A percentile compares a stretch with the other conserved stretches of the same genome.
These are phyloP conservation scores for Melanostoma scalare DNA, from an alignment of 2,888 invertebrate genomes.

Conservation along the genomic window DNA sequence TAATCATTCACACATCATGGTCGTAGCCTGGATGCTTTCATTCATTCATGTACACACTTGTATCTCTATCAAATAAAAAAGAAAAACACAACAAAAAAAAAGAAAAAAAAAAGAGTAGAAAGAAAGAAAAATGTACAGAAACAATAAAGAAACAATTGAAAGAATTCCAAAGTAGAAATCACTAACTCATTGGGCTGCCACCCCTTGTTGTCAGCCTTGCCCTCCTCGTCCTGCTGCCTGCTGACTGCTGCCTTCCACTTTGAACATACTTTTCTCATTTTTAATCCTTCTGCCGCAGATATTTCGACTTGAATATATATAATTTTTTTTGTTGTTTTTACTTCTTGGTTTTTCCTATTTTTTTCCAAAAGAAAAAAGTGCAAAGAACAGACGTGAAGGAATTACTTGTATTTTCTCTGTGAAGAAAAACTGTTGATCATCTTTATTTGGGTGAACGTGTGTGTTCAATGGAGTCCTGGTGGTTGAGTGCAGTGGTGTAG, in stretches of 20 bases:
- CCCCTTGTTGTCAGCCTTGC: slow-evolving; percentile 3
- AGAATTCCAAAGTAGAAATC: slow-evolving; percentile 65
- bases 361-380: slow-evolving; percentile 19
- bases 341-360: not conserved
- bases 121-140: slow-evolving; percentile 32
- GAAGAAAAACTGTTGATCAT: slow-evolving; percentile 66
- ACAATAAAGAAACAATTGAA: slow-evolving; percentile 70
- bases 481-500: slow-evolving; percentile 27
- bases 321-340: not conserved
- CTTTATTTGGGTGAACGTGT: slow-evolving; percentile 20
- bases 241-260: slow-evolving; percentile 8
- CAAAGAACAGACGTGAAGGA: slow-evolving; percentile 52
- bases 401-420: slow-evolving; percentile 40
- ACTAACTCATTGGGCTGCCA: slow-evolving; percentile 65
- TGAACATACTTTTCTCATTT: slow-evolving; percentile 67
- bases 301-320: slow-evolving; percentile 42
- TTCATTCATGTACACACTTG: slow-evolving; percentile 44
- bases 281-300: slow-evolving; percentile 72
- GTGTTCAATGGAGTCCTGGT: slow-evolving; percentile 39
- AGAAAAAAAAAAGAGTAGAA: not conserved
- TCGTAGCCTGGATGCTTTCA: slow-evolving; percentile 52
- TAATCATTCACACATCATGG: slow-evolving; percentile 73
- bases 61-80: slow-evolving; percentile 18
- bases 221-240: slow-evolving; percentile 33
- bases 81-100: not conserved